Evolutionary conservation across 2,888 invertebrate genomes (phyloP).

Genomic region (Drosophila seclusa): DNA sequence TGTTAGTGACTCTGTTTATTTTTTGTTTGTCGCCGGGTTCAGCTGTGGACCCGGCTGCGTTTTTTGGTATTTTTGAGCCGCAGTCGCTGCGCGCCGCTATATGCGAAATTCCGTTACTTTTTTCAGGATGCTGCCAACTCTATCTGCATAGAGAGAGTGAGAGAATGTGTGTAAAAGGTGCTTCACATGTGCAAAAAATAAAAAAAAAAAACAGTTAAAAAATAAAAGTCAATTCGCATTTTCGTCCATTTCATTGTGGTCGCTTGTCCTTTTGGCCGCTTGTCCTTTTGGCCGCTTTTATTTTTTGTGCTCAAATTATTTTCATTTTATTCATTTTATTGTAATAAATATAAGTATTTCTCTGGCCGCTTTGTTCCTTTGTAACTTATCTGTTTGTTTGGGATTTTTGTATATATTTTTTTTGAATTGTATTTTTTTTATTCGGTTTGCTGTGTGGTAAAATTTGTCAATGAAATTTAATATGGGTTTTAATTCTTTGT

Average conservation of each 20-base stretch:
- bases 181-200: neutral
- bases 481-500: neutral
- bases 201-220: neutral
- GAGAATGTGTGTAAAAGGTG: neutral
- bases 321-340: slow-evolving; percentile 52
- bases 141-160: neutral
- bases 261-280: slow-evolving; percentile 40
- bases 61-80: slow-evolving; percentile 61
- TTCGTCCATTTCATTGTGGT: slow-evolving; percentile 75
- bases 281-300: slow-evolving; percentile 35
- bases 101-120: slow-evolving; percentile 58
- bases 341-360: slow-evolving; percentile 19
- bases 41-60: slow-evolving; percentile 38
- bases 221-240: slow-evolving; percentile 28
- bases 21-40: slow-evolving; percentile 28
- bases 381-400: slow-evolving; percentile 45
- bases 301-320: slow-evolving; percentile 57
- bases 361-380: slow-evolving; percentile 36
- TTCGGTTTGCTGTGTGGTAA: neutral
- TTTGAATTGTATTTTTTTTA: neutral
- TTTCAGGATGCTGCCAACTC: slow-evolving; percentile 37
- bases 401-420: neutral
- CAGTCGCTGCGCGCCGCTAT: slow-evolving; percentile 28
- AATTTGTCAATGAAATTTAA: neutral
- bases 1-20: neutral